Percentiles rank a stretch among this genome's conserved stretches.
Conservation (phyloP, 2,888 invertebrate species). For the Habrosyne pyritoides region DNA sequence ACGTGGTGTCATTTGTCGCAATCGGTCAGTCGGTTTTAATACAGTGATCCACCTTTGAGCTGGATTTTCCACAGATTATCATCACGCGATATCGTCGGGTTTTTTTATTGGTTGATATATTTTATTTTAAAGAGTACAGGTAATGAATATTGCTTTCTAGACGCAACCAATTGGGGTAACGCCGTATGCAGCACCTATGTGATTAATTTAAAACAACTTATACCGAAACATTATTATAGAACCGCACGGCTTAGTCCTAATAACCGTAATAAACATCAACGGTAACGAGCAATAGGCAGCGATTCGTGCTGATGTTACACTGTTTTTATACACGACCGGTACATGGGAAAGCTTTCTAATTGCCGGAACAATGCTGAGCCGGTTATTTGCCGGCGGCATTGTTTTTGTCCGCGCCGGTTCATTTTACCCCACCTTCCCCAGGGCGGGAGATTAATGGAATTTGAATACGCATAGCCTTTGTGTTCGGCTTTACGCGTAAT, state of each 20-base stretch:
- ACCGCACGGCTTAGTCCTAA: slow-evolving; percentile 78
- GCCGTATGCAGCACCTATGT: slow-evolving; percentile 23
- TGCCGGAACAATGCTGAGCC: slow-evolving; percentile 84
- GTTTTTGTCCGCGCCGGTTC: slow-evolving; percentile 83
- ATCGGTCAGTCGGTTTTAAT: slow-evolving; percentile 63
- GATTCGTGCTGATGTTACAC: slow-evolving; percentile 83
- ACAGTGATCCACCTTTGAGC: slow-evolving; percentile 54
- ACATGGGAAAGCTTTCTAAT: slow-evolving; percentile 84
- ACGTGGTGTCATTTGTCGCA: slow-evolving; percentile 56
- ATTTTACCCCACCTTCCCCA: slow-evolving; percentile 80
- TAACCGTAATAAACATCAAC: slow-evolving; percentile 83
- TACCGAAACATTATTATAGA: slow-evolving; percentile 72
- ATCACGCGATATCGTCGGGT: slow-evolving; percentile 43
- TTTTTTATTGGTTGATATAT: slow-evolving; percentile 9
- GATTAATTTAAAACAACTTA: slow-evolving; percentile 69
- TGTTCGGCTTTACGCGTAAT: slow-evolving; percentile 82
- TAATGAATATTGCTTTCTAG: not conserved
- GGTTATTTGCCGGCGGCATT: slow-evolving; percentile 83
- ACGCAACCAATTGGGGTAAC: not conserved
- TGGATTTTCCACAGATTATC: slow-evolving; percentile 61
- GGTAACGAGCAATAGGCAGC: slow-evolving; percentile 83
- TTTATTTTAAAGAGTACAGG: not conserved
- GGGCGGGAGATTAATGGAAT: slow-evolving; percentile 82
- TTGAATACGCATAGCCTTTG: slow-evolving; percentile 84
- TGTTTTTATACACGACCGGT: slow-evolving; percentile 83